Evolutionary conservation across 2,113 vertebrate genomes (phyloP), one percentile per base, ranked within the genome.

Genomic region (Hemiscyllium ocellatum): DNA sequence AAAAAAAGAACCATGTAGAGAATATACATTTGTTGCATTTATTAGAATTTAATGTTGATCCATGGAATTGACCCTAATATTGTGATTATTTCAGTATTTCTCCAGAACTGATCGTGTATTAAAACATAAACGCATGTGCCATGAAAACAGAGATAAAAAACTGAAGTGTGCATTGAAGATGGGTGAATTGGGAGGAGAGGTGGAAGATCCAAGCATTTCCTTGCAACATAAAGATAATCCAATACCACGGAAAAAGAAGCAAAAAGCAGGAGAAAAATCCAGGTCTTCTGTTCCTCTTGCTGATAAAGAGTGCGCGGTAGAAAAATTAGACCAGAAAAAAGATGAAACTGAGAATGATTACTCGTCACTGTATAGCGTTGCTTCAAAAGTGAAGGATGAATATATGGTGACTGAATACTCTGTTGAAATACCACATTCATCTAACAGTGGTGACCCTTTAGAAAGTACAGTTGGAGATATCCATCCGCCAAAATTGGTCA

Each of bases 81-180:
- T 50, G 80, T 95, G 69, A 56, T 80, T 97, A 13, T 95, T 95
- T 91, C 97, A 99, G 99, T 99, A 98, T 98, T 99, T 99, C 97
- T 99, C 99, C 97, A 98, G 99, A 97, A 99, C 99, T 15, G 99
- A 99, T 97, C 98, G 99, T 95, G 99, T 99, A 95, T 97, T 99
- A 97, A 99, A 99, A 97, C 99, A 99, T 97, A 99, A 99, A 97
- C 98, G 99, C 96, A 99, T 99, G 99, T 99, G 99, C 98, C 99
- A 99, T 96, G 99, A 99, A 97, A 99, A 99, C 97, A 98, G 98
- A 29, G 99, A 99, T 96, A 98, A 98, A 97, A 99, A 99, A 96
- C 97, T 97, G 6, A 98, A 98, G 96, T 99, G 99, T 97, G 97
- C 98, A 96, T 98, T 98, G 96, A 98, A 97, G 96, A 99, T 98